Conservation (phyloP, 1,140 invertebrate species). For the Tribolium madens region DNA sequence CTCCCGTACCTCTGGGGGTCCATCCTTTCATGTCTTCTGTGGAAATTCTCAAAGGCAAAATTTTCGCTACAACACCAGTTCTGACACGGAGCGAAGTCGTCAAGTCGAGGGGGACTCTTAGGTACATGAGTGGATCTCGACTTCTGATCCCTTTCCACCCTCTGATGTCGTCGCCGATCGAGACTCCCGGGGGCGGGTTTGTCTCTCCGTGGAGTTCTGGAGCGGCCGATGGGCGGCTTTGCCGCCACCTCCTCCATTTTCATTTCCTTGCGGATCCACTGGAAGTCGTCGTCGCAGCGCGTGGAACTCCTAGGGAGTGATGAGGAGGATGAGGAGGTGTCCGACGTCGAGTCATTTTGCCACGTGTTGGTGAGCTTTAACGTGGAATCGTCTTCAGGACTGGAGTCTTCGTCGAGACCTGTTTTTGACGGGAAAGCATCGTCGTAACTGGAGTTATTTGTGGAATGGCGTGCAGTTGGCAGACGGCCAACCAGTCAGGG, state of each 20-base stretch:
- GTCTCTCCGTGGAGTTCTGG: conserved; percentile 56
- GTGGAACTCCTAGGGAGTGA: conserved; percentile 64
- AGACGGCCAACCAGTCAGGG: conserved; percentile 9
- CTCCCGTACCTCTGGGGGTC: conserved; percentile 66
- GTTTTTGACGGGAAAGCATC: conserved; percentile 1
- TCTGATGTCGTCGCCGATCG: conserved; percentile 67
- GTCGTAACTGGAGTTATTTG: conserved; percentile 22
- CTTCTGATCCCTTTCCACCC: conserved; percentile 70
- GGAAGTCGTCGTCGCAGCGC: conserved; percentile 71
- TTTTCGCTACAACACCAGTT: conserved; percentile 63
- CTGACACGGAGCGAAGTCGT: conserved; percentile 66
- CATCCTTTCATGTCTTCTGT: conserved; percentile 64
- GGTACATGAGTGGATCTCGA: conserved; percentile 69
- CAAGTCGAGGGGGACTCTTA: conserved; percentile 61
- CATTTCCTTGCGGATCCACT: conserved; percentile 68
- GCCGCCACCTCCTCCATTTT: conserved; percentile 61
- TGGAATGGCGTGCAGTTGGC: conserved; percentile 11
- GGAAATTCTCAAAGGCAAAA: conserved; percentile 60
- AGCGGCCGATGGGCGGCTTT: conserved; percentile 63
- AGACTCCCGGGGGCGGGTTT: conserved; percentile 67
- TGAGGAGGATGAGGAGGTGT: conserved; percentile 59
- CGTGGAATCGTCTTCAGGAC: conserved; percentile 60
- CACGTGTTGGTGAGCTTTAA: conserved; percentile 55
- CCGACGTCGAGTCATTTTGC: conserved; percentile 59
- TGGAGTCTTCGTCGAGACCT: conserved; percentile 58